Conservation (phyloP, 2,888 invertebrate genomes). For the Andrena praecox region DNA sequence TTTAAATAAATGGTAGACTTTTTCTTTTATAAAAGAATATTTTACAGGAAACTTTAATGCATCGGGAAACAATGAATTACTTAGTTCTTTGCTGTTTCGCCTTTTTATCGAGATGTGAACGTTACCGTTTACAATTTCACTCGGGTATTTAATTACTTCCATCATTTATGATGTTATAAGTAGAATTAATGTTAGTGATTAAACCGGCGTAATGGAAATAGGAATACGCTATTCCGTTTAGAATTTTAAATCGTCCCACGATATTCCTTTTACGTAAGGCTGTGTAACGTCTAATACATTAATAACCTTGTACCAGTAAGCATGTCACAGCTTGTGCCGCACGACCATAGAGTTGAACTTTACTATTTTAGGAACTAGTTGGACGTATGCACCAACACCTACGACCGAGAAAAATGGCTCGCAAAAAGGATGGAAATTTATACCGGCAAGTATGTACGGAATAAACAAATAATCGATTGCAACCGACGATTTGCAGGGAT, state of each 20-base stretch:
- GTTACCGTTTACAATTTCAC: too few relatives aligned
- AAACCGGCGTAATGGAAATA: background rate
- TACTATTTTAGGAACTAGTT: background rate
- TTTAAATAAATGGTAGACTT: too few relatives aligned
- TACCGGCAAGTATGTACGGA: background rate
- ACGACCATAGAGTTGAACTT: background rate
- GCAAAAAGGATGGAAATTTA: constrained; percentile 6
- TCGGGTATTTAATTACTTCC: background rate
- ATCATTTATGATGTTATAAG: background rate
- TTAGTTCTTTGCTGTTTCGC: too few relatives aligned
- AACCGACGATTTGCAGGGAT: background rate
- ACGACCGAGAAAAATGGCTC: background rate
- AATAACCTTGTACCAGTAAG: background rate
- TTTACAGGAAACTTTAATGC: too few relatives aligned
- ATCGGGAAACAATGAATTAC: too few relatives aligned
- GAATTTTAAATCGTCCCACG: background rate
- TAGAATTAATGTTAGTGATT: background rate
- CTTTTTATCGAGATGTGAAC: too few relatives aligned
- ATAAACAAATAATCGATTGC: background rate
- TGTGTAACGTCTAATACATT: background rate
- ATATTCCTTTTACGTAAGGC: background rate
- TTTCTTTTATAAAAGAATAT: too few relatives aligned
- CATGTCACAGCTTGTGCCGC: background rate
- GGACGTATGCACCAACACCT: background rate
- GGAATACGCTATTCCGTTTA: background rate